phyloP scores from a whole-genome alignment of 2,113 vertebrate species.

The Coracopsis vasa region DNA sequence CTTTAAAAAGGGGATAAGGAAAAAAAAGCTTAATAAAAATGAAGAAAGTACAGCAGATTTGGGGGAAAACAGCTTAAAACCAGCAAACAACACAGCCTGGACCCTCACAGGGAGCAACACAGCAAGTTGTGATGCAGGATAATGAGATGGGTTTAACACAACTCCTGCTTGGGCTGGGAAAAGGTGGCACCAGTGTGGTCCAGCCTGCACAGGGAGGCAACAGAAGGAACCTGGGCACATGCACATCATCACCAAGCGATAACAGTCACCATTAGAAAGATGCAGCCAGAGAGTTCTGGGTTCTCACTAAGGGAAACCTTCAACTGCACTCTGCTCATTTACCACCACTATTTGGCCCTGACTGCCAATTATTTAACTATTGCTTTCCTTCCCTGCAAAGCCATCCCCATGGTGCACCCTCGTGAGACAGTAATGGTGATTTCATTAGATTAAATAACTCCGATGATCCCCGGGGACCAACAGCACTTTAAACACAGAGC shows the following conservation, averaged over 20 bases:
- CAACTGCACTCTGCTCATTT: background rate
- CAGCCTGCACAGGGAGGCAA: background rate
- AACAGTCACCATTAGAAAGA: background rate
- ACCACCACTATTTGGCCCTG: background rate
- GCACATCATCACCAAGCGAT: background rate
- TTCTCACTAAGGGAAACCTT: background rate
- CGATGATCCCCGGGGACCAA: constrained; percentile 36
- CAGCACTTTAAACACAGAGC: constrained; percentile 46
- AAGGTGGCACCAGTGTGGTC: background rate
- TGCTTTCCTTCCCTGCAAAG: background rate
- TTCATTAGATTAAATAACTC: constrained; percentile 70
- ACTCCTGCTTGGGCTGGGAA: background rate
- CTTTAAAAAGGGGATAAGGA: background rate
- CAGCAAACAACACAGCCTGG: background rate
- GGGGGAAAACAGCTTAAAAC: background rate
- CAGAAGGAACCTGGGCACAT: rapidly evolving
- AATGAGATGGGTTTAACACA: rapidly evolving
- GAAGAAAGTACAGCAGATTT: background rate
- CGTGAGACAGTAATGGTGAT: constrained; percentile 47
- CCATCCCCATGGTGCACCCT: background rate
- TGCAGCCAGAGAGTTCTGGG: background rate
- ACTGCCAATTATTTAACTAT: background rate
- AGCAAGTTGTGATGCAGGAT: background rate
- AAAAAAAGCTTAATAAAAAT: background rate
- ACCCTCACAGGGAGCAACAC: background rate